Evolutionary conservation across 2,888 invertebrate species (phyloP).

Genomic region (Ferrisia virgata): DNA sequence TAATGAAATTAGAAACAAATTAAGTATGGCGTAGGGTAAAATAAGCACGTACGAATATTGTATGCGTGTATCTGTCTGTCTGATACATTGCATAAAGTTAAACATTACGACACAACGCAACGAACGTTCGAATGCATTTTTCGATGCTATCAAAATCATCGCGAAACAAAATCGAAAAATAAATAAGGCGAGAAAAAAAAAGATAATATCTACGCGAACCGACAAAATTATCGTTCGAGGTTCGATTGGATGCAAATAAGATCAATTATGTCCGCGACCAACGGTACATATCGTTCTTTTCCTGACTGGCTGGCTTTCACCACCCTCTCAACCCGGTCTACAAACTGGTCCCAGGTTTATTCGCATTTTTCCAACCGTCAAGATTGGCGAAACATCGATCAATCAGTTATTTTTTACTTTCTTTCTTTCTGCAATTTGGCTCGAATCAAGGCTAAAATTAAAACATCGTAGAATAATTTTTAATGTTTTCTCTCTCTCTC

Average conservation of each 20-base stretch:
- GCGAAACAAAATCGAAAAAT: neutral
- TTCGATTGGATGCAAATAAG: constrained; percentile 21
- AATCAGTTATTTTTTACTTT: neutral
- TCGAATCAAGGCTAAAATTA: no score
- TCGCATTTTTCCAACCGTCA: neutral
- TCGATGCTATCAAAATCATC: neutral
- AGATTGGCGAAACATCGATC: neutral
- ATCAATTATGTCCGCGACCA: neutral
- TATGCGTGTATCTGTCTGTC: no score
- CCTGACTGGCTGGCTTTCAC: neutral
- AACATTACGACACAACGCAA: no score
- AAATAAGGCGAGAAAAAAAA: neutral
- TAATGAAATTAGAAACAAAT: neutral
- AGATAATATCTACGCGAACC: neutral
- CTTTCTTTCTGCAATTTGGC: no score
- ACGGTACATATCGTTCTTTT: neutral
- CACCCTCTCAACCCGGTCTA: neutral
- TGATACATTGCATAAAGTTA: no score
- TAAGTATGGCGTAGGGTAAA: neutral
- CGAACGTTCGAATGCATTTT: neutral
- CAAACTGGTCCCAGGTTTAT: neutral
- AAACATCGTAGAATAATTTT: no score
- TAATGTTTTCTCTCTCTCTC: no score
- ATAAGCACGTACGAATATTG: neutral
- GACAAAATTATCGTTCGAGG: neutral